Evolutionary conservation across 1,140 invertebrate species (phyloP).

Genomic region (Macrotrachela quadricornifera): DNA sequence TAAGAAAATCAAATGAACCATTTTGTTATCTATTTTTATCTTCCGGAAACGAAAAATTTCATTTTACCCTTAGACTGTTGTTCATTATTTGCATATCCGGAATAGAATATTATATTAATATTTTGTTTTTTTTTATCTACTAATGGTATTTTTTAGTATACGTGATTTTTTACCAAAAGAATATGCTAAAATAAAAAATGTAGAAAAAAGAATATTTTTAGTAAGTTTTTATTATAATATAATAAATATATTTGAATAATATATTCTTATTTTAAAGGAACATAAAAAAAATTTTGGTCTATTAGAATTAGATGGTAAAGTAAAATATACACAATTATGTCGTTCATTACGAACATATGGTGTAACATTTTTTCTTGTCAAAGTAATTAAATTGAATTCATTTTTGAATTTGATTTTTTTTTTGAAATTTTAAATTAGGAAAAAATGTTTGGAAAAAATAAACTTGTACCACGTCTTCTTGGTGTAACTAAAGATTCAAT

Average conservation of each 20-base stretch:
- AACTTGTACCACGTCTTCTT: conserved; percentile 75
- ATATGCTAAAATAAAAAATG: conserved; percentile 76
- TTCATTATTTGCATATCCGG: too few relatives aligned
- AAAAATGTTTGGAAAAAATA: conserved; percentile 93
- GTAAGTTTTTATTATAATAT: conserved; percentile 15
- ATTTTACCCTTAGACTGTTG: too few relatives aligned
- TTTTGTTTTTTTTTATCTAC: too few relatives aligned
- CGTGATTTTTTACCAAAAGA: conserved; percentile 78
- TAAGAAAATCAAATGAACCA: too few relatives aligned
- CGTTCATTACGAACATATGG: conserved; percentile 86
- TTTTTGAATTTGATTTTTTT: too few relatives aligned
- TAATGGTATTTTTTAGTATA: too few relatives aligned
- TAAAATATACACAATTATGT: conserved; percentile 80
- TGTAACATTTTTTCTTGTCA: conserved; percentile 95
- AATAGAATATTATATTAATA: too few relatives aligned
- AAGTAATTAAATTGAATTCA: conserved; percentile 26
- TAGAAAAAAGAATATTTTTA: conserved; percentile 85
- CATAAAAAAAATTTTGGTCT: conserved; percentile 32
- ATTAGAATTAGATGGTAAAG: conserved; percentile 66
- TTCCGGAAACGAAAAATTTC: too few relatives aligned
- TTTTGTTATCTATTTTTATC: too few relatives aligned
- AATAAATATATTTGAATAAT: too few relatives aligned
- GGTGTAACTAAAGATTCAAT: conserved; percentile 97
- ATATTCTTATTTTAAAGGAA: too few relatives aligned
- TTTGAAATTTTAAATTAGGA: too few relatives aligned